A percentile compares a stretch with the other conserved stretches of the same genome.
phyloP scores from a whole-genome alignment of 2,797 vertebrate species.

The Sparus aurata region DNA sequence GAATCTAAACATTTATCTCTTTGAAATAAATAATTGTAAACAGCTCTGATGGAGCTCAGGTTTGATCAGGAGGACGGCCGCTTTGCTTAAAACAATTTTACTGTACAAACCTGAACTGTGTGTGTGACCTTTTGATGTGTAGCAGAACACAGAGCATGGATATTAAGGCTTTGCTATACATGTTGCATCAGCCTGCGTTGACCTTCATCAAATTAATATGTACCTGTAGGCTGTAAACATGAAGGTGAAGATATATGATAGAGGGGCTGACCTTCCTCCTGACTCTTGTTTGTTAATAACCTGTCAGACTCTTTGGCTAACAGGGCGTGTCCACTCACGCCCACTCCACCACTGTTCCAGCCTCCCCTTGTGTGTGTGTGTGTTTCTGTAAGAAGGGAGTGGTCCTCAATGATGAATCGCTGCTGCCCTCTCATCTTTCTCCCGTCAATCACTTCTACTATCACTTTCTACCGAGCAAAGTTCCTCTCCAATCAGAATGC shows the following conservation, averaged over 20 bases:
- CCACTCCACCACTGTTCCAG: slow-evolving; percentile 22
- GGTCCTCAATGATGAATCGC: slow-evolving; percentile 39
- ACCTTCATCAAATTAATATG: slow-evolving; percentile 31
- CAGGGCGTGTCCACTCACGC: slow-evolving; percentile 35
- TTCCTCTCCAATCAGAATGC: slow-evolving; percentile 5
- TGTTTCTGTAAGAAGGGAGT: slow-evolving; percentile 19
- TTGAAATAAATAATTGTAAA: no score
- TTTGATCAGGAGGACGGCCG: no score
- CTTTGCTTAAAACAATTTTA: no score
- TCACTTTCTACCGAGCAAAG: background rate
- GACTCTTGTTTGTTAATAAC: slow-evolving; percentile 38
- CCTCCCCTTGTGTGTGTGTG: background rate
- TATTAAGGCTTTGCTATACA: no score
- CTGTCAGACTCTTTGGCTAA: slow-evolving; percentile 23
- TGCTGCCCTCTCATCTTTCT: slow-evolving; percentile 13
- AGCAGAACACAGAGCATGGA: no score
- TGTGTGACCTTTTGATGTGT: no score
- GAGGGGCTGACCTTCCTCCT: slow-evolving; percentile 36
- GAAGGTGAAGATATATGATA: slow-evolving; percentile 44
- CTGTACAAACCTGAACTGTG: no score
- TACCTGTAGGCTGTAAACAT: slow-evolving; percentile 28
- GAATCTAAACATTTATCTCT: no score
- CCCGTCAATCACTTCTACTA: slow-evolving; percentile 5
- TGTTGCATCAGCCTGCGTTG: background rate
- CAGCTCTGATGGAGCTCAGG: no score